These are phyloP conservation scores for Himantopus leucocephalus DNA, from an alignment of 2,113 vertebrate genomes.

Conservation along the genomic window DNA sequence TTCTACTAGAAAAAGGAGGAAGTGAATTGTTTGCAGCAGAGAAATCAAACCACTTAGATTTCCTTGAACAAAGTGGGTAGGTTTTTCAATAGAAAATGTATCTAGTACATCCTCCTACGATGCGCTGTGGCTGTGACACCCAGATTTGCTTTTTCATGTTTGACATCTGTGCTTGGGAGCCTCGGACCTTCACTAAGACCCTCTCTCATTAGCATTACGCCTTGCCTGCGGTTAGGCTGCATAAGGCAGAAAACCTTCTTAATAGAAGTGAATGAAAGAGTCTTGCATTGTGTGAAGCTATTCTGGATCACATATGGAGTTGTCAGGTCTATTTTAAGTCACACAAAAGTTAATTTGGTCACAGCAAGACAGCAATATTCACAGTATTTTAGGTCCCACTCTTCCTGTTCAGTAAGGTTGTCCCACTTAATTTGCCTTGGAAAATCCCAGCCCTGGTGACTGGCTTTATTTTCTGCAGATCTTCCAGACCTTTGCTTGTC, in stretches of 20 bases:
- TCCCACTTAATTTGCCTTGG: background rate
- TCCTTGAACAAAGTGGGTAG: slow-evolving; percentile 2
- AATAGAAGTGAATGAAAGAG: background rate
- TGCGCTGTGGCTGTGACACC: background rate
- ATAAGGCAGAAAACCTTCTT: background rate
- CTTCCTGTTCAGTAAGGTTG: background rate
- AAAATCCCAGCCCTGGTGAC: background rate
- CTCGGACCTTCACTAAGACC: background rate
- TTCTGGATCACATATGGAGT: background rate
- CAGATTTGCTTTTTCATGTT: background rate
- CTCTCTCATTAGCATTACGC: background rate
- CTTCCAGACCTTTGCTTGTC: background rate
- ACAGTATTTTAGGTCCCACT: background rate
- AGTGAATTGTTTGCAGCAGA: slow-evolving; percentile 53
- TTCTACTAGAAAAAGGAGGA: slow-evolving; percentile 45
- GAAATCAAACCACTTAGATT: slow-evolving; percentile 31
- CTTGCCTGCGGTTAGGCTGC: background rate
- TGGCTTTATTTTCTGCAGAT: background rate
- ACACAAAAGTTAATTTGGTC: background rate
- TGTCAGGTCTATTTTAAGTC: background rate
- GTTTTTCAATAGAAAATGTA: background rate
- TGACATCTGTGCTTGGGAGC: background rate
- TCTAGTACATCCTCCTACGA: background rate
- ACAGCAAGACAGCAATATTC: slow-evolving; percentile 13
- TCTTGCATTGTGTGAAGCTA: background rate